phyloP scores from a whole-genome alignment of 2,888 invertebrate genomes.

The Nebria brevicollis region DNA sequence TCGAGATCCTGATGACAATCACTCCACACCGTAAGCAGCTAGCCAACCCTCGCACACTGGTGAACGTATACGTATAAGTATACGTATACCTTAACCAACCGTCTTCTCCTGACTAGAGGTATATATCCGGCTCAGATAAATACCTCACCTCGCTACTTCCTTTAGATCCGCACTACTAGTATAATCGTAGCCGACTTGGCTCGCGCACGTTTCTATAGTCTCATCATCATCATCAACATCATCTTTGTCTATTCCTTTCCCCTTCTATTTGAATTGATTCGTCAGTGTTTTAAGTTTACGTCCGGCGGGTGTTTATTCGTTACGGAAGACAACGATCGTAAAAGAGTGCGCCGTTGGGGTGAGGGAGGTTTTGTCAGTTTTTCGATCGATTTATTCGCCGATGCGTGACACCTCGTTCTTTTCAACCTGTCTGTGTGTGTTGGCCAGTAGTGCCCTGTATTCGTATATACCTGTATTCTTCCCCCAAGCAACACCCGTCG shows the following conservation, averaged over 20 bases:
- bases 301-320: conserved; percentile 26
- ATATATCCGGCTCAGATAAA: conserved; percentile 23
- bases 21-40: conserved; percentile 22
- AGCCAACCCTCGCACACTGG: neutral
- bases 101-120: neutral
- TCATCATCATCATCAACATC: conserved; percentile 8
- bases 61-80: too few relatives aligned
- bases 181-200: conserved; percentile 29
- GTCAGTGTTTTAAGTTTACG: conserved; percentile 40
- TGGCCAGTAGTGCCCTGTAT: conserved; percentile 42
- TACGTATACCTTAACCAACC: neutral
- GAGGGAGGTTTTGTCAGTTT: conserved; percentile 48
- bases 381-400: conserved; percentile 55
- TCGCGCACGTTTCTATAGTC: conserved; percentile 10
- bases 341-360: neutral
- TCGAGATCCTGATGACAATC: conserved; percentile 47
- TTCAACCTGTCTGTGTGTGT: conserved; percentile 49
- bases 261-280: conserved; percentile 39
- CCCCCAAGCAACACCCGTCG: neutral
- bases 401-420: conserved; percentile 56
- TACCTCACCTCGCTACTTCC: neutral
- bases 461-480: neutral
- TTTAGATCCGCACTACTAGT: conserved; percentile 12
- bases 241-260: neutral
- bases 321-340: conserved; percentile 16